Evolutionary conservation across 2,888 invertebrate genomes (phyloP).

Genomic region (Microctonus brassicae): DNA sequence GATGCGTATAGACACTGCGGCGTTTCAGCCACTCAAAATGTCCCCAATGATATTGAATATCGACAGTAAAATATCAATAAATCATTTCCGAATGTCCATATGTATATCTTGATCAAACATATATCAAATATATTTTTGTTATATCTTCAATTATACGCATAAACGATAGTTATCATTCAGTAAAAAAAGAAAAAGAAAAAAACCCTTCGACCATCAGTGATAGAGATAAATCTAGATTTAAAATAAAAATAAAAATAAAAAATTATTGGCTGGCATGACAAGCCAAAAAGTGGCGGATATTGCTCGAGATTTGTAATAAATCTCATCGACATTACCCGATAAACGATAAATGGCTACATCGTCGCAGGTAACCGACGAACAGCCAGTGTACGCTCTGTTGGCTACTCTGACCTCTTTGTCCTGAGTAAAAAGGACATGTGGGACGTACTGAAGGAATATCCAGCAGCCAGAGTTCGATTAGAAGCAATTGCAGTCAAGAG

Average conservation of each 20-base stretch:
- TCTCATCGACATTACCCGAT: slow-evolving; percentile 60
- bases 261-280: slow-evolving; percentile 3
- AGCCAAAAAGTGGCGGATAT: not conserved
- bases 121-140: too few relatives aligned
- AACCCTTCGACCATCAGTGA: slow-evolving; percentile 1
- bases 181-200: too few relatives aligned
- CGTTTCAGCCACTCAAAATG: slow-evolving; percentile 25
- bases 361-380: slow-evolving; percentile 94
- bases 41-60: slow-evolving; percentile 34
- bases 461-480: slow-evolving; percentile 91
- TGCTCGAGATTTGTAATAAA: slow-evolving; percentile 44
- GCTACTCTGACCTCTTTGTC: slow-evolving; percentile 98
- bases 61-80: slow-evolving; percentile 45
- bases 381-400: slow-evolving; percentile 97
- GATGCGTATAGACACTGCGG: slow-evolving; percentile 14
- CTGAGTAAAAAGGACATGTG: slow-evolving; percentile 99
- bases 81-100: slow-evolving; percentile 42
- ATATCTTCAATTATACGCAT: not conserved
- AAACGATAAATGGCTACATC: slow-evolving; percentile 69
- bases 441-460: slow-evolving; percentile 98
- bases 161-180: not conserved
- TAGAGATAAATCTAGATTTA: not conserved
- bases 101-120: too few relatives aligned
- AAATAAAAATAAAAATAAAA: not conserved
- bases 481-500: slow-evolving; percentile 98